These are phyloP conservation scores for Epinotia bilunana DNA, from an alignment of 2,888 invertebrate species.

Conservation along the genomic window DNA sequence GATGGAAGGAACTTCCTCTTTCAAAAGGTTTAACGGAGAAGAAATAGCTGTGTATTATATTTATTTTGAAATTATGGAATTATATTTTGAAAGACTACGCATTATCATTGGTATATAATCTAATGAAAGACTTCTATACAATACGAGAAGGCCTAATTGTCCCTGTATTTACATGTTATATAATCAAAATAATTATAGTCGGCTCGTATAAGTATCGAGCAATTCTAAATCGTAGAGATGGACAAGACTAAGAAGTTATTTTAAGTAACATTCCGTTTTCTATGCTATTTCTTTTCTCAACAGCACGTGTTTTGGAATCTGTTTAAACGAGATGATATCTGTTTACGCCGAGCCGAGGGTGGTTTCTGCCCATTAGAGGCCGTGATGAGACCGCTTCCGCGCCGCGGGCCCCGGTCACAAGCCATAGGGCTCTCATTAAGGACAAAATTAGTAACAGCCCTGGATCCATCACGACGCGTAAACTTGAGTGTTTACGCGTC, in stretches of 20 bases:
- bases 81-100: not conserved
- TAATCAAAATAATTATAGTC: not conserved
- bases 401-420: constrained; percentile 74
- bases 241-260: not conserved
- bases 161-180: not conserved
- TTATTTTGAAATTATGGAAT: too few relatives aligned
- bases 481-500: constrained; percentile 56
- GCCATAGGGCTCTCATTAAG: constrained; percentile 72
- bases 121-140: not conserved
- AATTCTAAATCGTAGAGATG: not conserved
- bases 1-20: not conserved
- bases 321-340: constrained; percentile 66
- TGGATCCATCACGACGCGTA: constrained; percentile 64
- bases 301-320: constrained; percentile 58
- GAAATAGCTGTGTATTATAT: too few relatives aligned
- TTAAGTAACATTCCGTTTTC: not conserved
- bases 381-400: constrained; percentile 75
- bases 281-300: constrained; percentile 37
- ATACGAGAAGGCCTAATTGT: too few relatives aligned
- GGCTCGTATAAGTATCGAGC: not conserved
- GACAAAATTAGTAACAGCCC: constrained; percentile 69
- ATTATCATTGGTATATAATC: not conserved
- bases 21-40: not conserved
- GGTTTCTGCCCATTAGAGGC: constrained; percentile 74
- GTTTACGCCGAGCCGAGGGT: constrained; percentile 68